Conservation (phyloP, 2,113 vertebrate genomes). For the Aptenodytes forsteri region DNA sequence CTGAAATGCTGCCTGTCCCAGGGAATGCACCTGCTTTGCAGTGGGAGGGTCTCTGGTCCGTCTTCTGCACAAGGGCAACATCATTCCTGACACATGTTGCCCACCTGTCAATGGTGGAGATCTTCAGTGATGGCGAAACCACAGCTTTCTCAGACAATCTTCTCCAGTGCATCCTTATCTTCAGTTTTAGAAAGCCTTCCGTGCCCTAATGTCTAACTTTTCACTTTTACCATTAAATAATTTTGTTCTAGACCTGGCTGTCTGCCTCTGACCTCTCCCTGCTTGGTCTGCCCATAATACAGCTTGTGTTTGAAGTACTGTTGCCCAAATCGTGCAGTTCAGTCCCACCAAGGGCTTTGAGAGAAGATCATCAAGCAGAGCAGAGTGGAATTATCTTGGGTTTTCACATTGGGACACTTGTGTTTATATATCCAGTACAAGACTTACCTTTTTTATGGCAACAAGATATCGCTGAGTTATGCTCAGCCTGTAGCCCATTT, state of each 20-base stretch:
- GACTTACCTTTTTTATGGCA: not conserved
- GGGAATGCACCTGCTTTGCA: not conserved
- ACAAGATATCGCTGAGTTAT: not conserved
- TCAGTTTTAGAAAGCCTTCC: not conserved
- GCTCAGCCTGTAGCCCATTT: not conserved
- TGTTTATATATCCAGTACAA: not conserved
- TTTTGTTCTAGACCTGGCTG: not conserved
- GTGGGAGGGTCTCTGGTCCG: not conserved
- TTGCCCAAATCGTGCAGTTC: not conserved
- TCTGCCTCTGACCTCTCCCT: not conserved
- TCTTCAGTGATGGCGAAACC: not conserved
- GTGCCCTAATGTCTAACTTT: not conserved
- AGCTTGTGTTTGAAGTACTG: not conserved
- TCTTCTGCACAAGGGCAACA: not conserved
- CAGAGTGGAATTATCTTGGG: not conserved
- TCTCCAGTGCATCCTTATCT: not conserved
- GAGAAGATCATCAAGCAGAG: not conserved
- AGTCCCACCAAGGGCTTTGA: not conserved
- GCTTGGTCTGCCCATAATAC: not conserved
- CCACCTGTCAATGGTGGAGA: accelerated
- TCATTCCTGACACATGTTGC: not conserved
- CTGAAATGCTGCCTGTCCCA: not conserved
- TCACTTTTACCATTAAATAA: not conserved
- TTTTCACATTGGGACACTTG: not conserved
- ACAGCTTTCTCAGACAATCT: not conserved